A percentile compares a stretch with the other conserved stretches of the same genome.
Conservation (phyloP, 2,888 invertebrate genomes). For the Cerastoderma edule region DNA sequence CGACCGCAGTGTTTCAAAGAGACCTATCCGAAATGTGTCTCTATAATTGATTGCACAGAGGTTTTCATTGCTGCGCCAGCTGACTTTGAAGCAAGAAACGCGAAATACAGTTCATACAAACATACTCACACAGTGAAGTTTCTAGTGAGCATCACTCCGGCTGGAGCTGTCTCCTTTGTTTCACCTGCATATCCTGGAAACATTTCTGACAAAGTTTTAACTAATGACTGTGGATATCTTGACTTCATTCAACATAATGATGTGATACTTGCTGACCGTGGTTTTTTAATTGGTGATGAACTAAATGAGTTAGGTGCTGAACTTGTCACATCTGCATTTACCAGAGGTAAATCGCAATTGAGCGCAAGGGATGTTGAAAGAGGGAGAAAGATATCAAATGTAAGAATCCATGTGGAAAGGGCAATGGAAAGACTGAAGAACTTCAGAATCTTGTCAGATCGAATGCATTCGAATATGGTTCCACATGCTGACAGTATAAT, state of each 20-base stretch:
- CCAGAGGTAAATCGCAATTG: constrained; percentile 48
- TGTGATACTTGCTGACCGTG: constrained; percentile 63
- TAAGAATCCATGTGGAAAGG: constrained; percentile 58
- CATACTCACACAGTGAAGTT: constrained; percentile 51
- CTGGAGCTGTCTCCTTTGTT: constrained; percentile 52
- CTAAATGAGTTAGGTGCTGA: constrained; percentile 34
- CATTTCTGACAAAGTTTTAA: no score
- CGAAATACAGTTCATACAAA: constrained; percentile 31
- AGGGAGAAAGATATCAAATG: constrained; percentile 49
- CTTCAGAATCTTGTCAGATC: constrained; percentile 40
- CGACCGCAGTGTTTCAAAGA: constrained; percentile 15
- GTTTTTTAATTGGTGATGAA: constrained; percentile 56
- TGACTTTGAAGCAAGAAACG: constrained; percentile 22
- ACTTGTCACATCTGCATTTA: constrained; percentile 54
- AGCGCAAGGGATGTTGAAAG: constrained; percentile 42
- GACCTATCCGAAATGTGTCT: constrained; percentile 29
- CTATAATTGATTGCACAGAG: constrained; percentile 47
- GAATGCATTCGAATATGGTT: no score
- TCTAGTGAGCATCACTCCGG: constrained; percentile 58
- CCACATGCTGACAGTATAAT: no score
- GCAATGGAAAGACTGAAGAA: constrained; percentile 52
- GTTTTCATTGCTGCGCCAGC: constrained; percentile 32
- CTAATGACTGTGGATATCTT: no score
- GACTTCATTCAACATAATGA: constrained; percentile 47
- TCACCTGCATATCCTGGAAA: no score